Evolutionary conservation across 2,797 vertebrate genomes (phyloP).

Genomic region (Ceryle rudis): DNA sequence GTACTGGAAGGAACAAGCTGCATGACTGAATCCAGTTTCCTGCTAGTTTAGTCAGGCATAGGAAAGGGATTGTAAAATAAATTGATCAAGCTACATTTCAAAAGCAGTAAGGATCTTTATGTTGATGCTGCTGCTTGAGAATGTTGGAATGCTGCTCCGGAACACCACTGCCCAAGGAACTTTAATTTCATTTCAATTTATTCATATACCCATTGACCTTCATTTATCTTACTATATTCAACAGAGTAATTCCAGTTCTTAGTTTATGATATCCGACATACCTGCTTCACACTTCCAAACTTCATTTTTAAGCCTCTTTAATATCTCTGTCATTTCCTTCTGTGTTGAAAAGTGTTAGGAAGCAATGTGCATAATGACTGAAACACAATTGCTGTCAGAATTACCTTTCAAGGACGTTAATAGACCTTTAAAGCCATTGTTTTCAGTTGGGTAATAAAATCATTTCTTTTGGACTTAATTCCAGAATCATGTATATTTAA

Average conservation of each 20-base stretch:
- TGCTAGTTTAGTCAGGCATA: neutral
- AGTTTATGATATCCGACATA: neutral
- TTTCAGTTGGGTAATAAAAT: neutral
- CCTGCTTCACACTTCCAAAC: neutral
- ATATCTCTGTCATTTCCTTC: neutral
- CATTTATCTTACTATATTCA: neutral
- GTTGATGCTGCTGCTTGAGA: neutral
- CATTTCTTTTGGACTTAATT: neutral
- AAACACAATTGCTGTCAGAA: neutral
- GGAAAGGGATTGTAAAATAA: neutral
- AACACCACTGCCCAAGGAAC: neutral
- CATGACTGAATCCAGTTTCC: conserved; percentile 14
- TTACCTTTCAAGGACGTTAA: neutral
- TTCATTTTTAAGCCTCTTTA: neutral
- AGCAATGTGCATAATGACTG: neutral
- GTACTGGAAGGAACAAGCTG: neutral
- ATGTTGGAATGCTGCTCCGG: neutral
- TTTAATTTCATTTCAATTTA: neutral
- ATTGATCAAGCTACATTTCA: conserved; percentile 14
- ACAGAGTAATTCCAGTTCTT: neutral
- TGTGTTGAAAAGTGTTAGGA: neutral
- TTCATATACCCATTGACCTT: neutral
- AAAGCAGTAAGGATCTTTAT: neutral
- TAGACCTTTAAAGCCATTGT: neutral
- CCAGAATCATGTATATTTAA: neutral